Evolutionary conservation across 2,888 invertebrate species (phyloP).

Genomic region (Coleophora flavipennella): DNA sequence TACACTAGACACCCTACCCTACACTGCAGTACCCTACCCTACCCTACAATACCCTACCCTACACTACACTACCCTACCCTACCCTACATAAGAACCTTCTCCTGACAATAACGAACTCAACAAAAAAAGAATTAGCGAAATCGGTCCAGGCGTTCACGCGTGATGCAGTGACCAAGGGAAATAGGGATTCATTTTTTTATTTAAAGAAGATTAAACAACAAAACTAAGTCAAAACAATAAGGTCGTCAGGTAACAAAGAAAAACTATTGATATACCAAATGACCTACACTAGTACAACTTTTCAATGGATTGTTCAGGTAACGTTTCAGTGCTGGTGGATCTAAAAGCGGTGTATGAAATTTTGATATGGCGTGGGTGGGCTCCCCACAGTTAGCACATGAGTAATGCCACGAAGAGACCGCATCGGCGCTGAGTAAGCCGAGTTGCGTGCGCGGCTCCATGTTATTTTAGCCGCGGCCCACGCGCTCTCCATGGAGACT

Average conservation of each 20-base stretch:
- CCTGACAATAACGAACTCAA: no score
- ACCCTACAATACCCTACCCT: no score
- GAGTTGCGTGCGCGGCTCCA: conserved; percentile 32
- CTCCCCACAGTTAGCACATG: conserved; percentile 46
- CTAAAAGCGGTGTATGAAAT: conserved; percentile 59
- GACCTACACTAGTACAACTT: neutral
- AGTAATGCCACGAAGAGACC: conserved; percentile 49
- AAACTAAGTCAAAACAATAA: neutral
- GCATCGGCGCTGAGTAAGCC: conserved; percentile 52
- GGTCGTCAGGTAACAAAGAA: neutral
- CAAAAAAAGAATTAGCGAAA: no score
- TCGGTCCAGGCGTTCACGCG: no score
- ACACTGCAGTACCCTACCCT: no score
- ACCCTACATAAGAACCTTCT: no score
- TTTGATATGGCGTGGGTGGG: conserved; percentile 64
- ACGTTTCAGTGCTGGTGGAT: conserved; percentile 26
- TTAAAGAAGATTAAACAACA: no score
- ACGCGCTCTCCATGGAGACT: conserved; percentile 41
- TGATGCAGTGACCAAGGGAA: no score
- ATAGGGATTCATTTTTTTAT: no score
- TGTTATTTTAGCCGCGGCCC: conserved; percentile 63
- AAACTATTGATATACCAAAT: no score
- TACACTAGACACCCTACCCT: no score
- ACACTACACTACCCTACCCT: no score
- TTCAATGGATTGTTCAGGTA: conserved; percentile 18